Base-by-base conservation (phyloP, 23 tunicate species). In the Botrylloides violaceus region DNA sequence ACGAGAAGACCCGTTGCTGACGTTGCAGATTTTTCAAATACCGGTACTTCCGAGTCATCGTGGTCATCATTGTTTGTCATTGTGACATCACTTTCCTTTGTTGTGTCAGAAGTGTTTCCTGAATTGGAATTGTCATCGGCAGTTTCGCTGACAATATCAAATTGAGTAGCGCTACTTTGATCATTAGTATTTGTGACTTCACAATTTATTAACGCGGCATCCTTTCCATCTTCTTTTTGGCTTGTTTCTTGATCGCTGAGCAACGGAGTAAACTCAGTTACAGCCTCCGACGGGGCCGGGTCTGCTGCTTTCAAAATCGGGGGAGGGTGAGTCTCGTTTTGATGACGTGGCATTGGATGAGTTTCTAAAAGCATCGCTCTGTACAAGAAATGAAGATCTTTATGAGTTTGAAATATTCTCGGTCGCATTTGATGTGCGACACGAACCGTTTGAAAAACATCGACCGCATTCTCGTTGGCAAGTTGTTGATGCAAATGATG, bases 341-440 rank as follows among this genome's bases (percentile, higher is more conserved):
- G 9, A 15, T 15, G 53, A 9, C 53, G 9, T 9, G 53, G 64
- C 55, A 12, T 28, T 19, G 35, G 7, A 63, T 6, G 18, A 29
- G 80, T 84, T 85, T 86, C 86, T 53, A 80, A n/a, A 23, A 86
- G 29, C 38, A 61, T 79, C 26, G 94, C 94, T 60, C 76, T 79
- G 71, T 80, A 86, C 3, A 86, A 65, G 50, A 76, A 86, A 29
- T 76, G 49, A 9, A 86, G 66, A 37, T 86, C 79, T 7, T 29
- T 28, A 6, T 61, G 65, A 0, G 75, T 33, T 27, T 80, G 37
- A 66, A 86, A 86, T 6, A 80, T 79, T 31, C 79, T 25, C n/a
- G 94, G 94, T 5, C 94, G 65, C 94, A 86, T 86, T 39, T 80
- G 94, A 43, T 66, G 66, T 0, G 86, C 85, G 23, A 86, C 49